Base-by-base conservation (phyloP, 2,797 vertebrate species). In the Calcarius lapponicus region DNA sequence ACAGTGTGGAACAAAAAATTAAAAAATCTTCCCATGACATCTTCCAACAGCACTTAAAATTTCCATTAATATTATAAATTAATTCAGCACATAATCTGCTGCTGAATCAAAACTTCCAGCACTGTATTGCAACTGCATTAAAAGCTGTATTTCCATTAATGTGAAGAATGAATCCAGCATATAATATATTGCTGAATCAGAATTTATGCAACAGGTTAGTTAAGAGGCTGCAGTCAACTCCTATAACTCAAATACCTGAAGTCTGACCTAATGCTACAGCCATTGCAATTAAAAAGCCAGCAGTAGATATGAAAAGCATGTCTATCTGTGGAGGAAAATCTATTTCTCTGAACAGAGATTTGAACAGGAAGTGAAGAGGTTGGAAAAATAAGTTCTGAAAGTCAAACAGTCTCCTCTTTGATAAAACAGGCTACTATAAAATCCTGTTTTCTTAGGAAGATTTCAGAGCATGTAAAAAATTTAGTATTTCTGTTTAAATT, bases 61-160 rank as follows among this genome's bases (percentile, higher is more conserved):
- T 97, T 97, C 94, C 90, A 95, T 94, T 92, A 96, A 91, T 92
- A 53, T 80, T 96, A 92, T 95, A 53, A 96, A 88, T 89, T 34
- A 93, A 91, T 81, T n/a, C 57, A 93, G 90, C 74, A 85, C 54
- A 90, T 64, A 92, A 90, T 96, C 95, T 97, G 87, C 96, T 95
- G 90, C 71, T 96, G 88, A 96, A 96, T 90, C 89, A 88, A 71
- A 93, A 94, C 74, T 94, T 95, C 93, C 93, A 96, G 65, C 20
- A 61, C 64, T 95, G 48, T 96, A 83, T 91, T 97, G 90, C 91
- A 96, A 90, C 82, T 81, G 88, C 91, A 93, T 91, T 76, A 70
- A 95, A 82, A 86, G 75, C 66, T 94, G 32, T 85, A 93, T 96
- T 97, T 97, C 88, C 95, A 95, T 95, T 93, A 96, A 94, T 78